These are phyloP conservation scores for Achroia grisella DNA, from an alignment of 1,140 invertebrate genomes.

Conservation along the genomic window DNA sequence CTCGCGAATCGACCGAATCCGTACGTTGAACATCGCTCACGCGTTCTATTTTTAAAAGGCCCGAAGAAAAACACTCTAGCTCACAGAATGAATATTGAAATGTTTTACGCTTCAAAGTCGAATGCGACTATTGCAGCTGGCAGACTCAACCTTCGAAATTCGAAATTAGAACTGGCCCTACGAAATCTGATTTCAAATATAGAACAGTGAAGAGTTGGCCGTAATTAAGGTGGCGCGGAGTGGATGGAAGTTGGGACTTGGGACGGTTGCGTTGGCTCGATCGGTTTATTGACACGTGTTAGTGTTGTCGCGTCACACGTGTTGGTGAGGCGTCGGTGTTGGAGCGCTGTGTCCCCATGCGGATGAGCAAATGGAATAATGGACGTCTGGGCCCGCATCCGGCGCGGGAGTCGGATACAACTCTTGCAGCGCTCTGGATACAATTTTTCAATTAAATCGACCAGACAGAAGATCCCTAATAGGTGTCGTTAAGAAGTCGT, in stretches of 20 bases:
- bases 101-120: constrained; percentile 17
- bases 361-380: constrained; percentile 73
- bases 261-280: constrained; percentile 29
- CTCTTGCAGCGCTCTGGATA: constrained; percentile 66
- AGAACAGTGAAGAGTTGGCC: constrained; percentile 37
- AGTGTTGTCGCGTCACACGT: constrained; percentile 21
- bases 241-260: background rate
- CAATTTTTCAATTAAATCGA: constrained; percentile 73
- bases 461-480: constrained; percentile 72
- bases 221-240: constrained; percentile 38
- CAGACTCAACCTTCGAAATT: constrained; percentile 24
- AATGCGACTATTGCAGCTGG: constrained; percentile 21
- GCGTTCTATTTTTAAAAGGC: constrained; percentile 46
- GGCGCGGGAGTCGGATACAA: constrained; percentile 64
- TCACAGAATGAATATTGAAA: constrained; percentile 38
- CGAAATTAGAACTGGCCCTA: constrained; percentile 39
- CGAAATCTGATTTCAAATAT: constrained; percentile 33
- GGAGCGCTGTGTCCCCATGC: constrained; percentile 46
- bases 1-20: constrained; percentile 49
- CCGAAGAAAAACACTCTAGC: constrained; percentile 45
- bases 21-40: constrained; percentile 41
- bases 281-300: constrained; percentile 65
- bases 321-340: constrained; percentile 14
- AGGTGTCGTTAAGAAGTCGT: constrained; percentile 72
- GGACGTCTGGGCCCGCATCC: constrained; percentile 72